Percentiles rank a stretch among this genome's conserved stretches.
Evolutionary conservation across 2,888 invertebrate species (phyloP).

Genomic region (Imbricaverruca yamaguchii): DNA sequence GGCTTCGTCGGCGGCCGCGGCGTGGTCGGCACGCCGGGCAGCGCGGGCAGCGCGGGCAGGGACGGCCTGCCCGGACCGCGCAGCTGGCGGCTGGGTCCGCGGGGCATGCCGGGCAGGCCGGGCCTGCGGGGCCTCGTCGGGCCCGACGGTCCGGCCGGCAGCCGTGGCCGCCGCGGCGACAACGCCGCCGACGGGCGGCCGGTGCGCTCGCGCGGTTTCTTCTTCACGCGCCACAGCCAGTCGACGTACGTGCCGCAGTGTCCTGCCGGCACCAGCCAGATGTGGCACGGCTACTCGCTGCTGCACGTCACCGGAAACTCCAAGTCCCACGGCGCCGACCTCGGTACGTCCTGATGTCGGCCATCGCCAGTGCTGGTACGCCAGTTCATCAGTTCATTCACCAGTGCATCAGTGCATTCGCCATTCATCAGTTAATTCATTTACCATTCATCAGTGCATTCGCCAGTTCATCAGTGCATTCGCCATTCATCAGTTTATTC

Average conservation of each 20-base stretch:
- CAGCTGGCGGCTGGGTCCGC: conserved; percentile 37
- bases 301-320: conserved; percentile 88
- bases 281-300: conserved; percentile 91
- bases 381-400: too few species aligned
- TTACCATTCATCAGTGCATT: too few species aligned
- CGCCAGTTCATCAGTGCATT: too few species aligned
- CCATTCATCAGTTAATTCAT: too few species aligned
- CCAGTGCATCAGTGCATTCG: too few species aligned
- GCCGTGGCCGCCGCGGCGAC: conserved; percentile 45
- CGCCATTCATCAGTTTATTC: too few species aligned
- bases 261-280: conserved; percentile 64
- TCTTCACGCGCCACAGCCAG: conserved; percentile 88
- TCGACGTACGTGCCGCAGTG: conserved; percentile 70
- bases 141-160: conserved; percentile 37
- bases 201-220: conserved; percentile 76
- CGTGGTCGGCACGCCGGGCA: conserved; percentile 46
- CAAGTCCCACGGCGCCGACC: conserved; percentile 85
- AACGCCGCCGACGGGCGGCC: conserved; percentile 64
- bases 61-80: conserved; percentile 39
- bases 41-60: conserved; percentile 46
- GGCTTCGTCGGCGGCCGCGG: conserved; percentile 35
- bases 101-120: conserved; percentile 37
- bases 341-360: conserved; percentile 51
- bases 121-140: conserved; percentile 40
- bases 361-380: too few species aligned